phyloP scores from a whole-genome alignment of 2,113 vertebrate genomes.

The Ciconia stormi region DNA sequence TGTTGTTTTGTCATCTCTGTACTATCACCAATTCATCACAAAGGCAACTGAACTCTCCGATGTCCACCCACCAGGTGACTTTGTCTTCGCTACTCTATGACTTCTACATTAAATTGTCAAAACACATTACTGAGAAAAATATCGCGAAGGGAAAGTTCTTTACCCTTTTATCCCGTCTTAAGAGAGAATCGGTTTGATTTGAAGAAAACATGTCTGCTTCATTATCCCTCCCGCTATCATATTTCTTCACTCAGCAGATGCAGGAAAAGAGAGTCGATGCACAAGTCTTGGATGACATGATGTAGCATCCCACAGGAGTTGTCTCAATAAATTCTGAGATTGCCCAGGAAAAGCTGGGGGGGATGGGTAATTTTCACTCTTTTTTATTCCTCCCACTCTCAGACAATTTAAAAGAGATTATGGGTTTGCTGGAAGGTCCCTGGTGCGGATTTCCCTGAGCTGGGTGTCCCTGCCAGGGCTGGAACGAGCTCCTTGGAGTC shows the following conservation, averaged over 20 bases:
- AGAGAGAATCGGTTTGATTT: neutral
- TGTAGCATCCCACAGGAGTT: conserved; percentile 34
- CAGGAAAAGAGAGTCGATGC: neutral
- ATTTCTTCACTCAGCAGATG: conserved; percentile 16
- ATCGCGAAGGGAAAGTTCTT: conserved; percentile 1
- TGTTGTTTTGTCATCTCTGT: conserved; percentile 68
- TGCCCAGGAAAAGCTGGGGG: neutral
- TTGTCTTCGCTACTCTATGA: conserved; percentile 60
- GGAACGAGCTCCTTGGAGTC: neutral
- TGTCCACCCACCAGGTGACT: conserved; percentile 66
- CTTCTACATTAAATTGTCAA: conserved; percentile 73
- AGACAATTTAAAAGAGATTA: neutral
- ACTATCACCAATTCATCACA: conserved; percentile 69
- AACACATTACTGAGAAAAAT: conserved; percentile 60
- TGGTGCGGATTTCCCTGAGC: neutral
- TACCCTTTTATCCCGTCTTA: conserved; percentile 33
- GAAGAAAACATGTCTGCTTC: conserved; percentile 36
- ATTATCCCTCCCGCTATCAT: conserved; percentile 28
- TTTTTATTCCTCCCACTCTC: conserved; percentile 49
- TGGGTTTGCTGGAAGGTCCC: neutral
- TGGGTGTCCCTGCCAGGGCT: neutral
- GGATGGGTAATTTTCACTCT: neutral
- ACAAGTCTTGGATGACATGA: neutral
- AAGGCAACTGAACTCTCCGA: conserved; percentile 40
- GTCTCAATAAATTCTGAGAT: conserved; percentile 23